phyloP scores from a whole-genome alignment of 1,140 invertebrate species.

The Drosophila mayri region DNA sequence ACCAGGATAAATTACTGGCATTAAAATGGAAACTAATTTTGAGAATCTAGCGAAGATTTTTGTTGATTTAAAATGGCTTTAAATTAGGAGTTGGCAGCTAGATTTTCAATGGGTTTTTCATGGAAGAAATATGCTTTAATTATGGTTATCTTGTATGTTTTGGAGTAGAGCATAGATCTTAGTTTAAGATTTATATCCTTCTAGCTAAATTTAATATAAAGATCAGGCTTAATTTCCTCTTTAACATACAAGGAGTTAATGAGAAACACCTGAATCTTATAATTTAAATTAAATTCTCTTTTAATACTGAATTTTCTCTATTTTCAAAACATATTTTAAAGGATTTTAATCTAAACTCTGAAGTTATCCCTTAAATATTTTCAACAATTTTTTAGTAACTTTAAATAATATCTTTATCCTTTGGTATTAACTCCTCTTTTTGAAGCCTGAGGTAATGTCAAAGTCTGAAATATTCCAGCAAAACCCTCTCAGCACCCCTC shows the following conservation, averaged over 20 bases:
- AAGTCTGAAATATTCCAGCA: background rate
- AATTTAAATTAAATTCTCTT: too few relatives aligned
- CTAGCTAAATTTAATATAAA: background rate
- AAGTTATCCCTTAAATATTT: background rate
- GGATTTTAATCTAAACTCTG: too few relatives aligned
- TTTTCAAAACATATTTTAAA: background rate
- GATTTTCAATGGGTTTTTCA: background rate
- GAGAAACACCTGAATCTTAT: too few relatives aligned
- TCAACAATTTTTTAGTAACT: background rate
- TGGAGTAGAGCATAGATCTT: background rate
- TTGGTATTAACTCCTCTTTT: background rate
- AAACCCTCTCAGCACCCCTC: background rate
- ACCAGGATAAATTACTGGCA: slow-evolving; percentile 2
- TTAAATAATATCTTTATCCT: background rate
- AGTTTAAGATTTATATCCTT: background rate
- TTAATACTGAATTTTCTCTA: too few relatives aligned
- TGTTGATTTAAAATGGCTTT: too few relatives aligned
- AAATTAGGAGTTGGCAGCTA: background rate
- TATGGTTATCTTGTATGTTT: background rate
- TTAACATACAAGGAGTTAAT: background rate
- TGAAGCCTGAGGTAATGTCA: background rate
- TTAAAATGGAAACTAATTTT: background rate
- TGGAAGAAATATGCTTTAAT: too few relatives aligned
- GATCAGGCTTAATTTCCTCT: background rate
- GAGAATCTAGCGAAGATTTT: background rate